These are phyloP conservation scores for Halocynthia aurantium DNA, from an alignment of 23 tunicate genomes.

Conservation along the genomic window DNA sequence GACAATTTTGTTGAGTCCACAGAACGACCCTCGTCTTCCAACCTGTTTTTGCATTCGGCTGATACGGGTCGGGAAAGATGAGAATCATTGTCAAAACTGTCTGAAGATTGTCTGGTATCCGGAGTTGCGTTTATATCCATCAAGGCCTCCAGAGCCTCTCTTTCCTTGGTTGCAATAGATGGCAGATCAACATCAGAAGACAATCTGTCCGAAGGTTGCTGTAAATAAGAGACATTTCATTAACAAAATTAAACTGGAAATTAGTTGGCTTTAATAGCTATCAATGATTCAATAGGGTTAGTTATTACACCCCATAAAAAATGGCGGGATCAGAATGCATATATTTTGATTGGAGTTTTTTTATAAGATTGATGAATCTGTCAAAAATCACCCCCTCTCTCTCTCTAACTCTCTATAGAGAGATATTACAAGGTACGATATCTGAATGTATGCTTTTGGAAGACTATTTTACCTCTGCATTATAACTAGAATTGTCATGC, in stretches of 20 bases:
- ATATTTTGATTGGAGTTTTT: too few relatives aligned
- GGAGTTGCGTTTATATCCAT: constrained; percentile 68
- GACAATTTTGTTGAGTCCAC: too few relatives aligned
- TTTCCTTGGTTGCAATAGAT: constrained; percentile 66
- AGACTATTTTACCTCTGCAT: constrained; percentile 40
- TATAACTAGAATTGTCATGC: constrained; percentile 52
- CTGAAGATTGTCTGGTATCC: constrained; percentile 40
- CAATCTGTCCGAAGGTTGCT: constrained; percentile 29
- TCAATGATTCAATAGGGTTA: too few relatives aligned
- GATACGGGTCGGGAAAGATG: neutral
- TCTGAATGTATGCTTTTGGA: neutral
- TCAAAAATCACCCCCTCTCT: too few relatives aligned
- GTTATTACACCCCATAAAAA: too few relatives aligned
- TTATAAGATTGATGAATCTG: too few relatives aligned
- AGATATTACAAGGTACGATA: neutral
- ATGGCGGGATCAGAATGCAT: too few relatives aligned
- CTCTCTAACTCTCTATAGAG: too few relatives aligned
- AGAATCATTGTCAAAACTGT: neutral
- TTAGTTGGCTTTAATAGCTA: too few relatives aligned
- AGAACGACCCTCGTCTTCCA: too few relatives aligned
- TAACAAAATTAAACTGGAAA: too few relatives aligned
- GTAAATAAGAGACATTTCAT: neutral
- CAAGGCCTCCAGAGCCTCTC: constrained; percentile 58
- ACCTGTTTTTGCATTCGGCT: neutral
- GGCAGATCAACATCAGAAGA: constrained; percentile 59